Base-by-base conservation (phyloP, 2,113 vertebrate genomes). In the Lophotis ruficrista region DNA sequence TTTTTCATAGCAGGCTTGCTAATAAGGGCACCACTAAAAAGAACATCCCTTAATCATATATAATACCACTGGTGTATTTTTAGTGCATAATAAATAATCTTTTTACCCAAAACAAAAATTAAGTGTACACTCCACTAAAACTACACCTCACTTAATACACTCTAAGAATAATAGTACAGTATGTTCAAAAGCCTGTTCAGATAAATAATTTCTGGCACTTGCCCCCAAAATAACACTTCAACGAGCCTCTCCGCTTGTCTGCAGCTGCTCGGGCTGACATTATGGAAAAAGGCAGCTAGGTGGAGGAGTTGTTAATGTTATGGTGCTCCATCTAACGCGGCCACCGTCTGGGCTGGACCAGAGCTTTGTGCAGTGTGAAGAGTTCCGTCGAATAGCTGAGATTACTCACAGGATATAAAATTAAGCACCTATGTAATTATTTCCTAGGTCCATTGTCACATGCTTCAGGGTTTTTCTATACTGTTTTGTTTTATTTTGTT, bases 181-280 rank as follows among this genome's bases (percentile, higher is more conserved):
- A 60, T 92, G 89, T 90, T 89, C 82, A 47, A 68, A 96, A 82
- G 45, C 19, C 10, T 84, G 86, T 78, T 84, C 73, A 95, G 94
- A 89, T 82, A 91, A 95, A 82, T 93, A 81, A 84, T 92, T 91
- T 82, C 77, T 96, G 94, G 73, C 90, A 82, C 65, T 79, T 92
- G 41, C 9, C 50, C 56, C 69, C 31, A 45, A 54, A 87, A 94
- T 61, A 88, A 38, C 76, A 82, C 37, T 89, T 84, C 68, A 79
- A 12, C 2, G 18, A 76, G 84, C 24, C 73, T 79, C 73, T 79
- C 69, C 87, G 69, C 77, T 82, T 87, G 30, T 61, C 50, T 79
- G 53, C 83, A 84, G 77, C 91, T 95, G 61, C 73, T 84, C 1
- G 25, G 47, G 48, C 20, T 92, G 92, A 53, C 54, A 54, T 91